These are phyloP conservation scores for Cartodere bifasciata DNA, from an alignment of 2,888 invertebrate species.

Conservation along the genomic window DNA sequence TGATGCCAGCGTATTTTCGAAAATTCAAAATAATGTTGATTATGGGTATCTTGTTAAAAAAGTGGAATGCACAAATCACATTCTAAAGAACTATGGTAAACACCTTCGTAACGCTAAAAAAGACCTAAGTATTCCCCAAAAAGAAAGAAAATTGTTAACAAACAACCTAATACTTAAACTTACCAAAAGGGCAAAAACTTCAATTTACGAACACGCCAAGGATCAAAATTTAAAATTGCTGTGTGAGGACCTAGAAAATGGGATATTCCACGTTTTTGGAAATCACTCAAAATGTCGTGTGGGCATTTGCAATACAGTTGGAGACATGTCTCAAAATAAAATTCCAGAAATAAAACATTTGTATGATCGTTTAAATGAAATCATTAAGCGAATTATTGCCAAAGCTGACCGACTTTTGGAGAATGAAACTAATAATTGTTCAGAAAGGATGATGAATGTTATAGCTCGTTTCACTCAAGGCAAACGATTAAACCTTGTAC, in stretches of 20 bases:
- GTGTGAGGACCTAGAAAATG: not conserved
- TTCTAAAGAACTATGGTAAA: conserved; percentile 17
- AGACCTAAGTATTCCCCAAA: conserved; percentile 8
- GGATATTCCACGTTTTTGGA: conserved; percentile 3
- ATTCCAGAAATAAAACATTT: too few species aligned
- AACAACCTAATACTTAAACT: conserved; percentile 5
- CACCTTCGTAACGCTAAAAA: conserved; percentile 11
- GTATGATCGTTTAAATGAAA: too few species aligned
- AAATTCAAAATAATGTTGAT: conserved; percentile 12
- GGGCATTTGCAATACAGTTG: not conserved
- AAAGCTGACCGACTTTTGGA: too few species aligned
- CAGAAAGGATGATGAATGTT: too few species aligned
- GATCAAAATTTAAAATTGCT: conserved; percentile 1
- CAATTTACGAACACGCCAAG: conserved; percentile 12
- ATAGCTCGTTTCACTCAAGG: too few species aligned
- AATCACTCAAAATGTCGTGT: conserved; percentile 2
- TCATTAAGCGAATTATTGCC: too few species aligned
- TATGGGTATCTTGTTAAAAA: too few species aligned
- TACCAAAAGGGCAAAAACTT: conserved; percentile 4
- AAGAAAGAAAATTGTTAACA: conserved; percentile 8
- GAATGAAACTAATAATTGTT: too few species aligned
- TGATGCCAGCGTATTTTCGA: conserved; percentile 14
- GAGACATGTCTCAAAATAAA: too few species aligned
- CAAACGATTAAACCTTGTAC: conserved; percentile 7
- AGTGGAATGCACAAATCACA: conserved; percentile 15